Evolutionary conservation across 2,888 invertebrate species (phyloP).

Genomic region (Scaptomyza cyrtandrae): DNA sequence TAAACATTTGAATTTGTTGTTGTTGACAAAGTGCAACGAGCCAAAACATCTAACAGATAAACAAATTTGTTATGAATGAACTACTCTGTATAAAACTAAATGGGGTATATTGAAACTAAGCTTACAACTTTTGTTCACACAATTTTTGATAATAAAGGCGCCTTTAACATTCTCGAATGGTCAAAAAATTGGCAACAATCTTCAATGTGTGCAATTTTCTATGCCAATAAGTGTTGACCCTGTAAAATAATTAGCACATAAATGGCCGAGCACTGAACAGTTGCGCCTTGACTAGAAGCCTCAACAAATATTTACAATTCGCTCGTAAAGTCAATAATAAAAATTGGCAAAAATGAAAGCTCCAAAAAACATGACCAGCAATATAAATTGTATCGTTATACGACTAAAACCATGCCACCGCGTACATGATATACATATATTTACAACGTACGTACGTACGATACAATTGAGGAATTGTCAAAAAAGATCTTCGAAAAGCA

Average conservation of each 20-base stretch:
- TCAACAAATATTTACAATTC: conserved; percentile 29
- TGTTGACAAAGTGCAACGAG: conserved; percentile 46
- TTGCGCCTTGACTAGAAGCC: conserved; percentile 42
- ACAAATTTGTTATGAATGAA: not conserved
- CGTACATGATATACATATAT: conserved; percentile 3
- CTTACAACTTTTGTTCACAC: not conserved
- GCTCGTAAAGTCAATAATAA: conserved; percentile 16
- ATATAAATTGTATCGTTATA: conserved; percentile 50
- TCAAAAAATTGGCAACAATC: not conserved
- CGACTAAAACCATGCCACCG: conserved; percentile 20
- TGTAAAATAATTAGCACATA: conserved; percentile 35
- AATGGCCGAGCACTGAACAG: conserved; percentile 12
- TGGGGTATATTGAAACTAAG: not conserved
- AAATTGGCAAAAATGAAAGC: conserved; percentile 48
- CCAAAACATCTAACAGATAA: conserved; percentile 23
- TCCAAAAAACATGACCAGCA: conserved; percentile 57
- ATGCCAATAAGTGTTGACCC: conserved; percentile 26
- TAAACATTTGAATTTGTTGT: conserved; percentile 5
- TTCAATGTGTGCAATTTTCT: not conserved
- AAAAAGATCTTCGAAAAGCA: conserved; percentile 56
- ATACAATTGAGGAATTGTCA: conserved; percentile 75
- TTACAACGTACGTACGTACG: conserved; percentile 35
- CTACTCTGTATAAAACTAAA: not conserved
- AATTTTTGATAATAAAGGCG: not conserved
- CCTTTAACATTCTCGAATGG: not conserved